phyloP scores from a whole-genome alignment of 1,140 invertebrate genomes.

The Riptortus pedestris region DNA sequence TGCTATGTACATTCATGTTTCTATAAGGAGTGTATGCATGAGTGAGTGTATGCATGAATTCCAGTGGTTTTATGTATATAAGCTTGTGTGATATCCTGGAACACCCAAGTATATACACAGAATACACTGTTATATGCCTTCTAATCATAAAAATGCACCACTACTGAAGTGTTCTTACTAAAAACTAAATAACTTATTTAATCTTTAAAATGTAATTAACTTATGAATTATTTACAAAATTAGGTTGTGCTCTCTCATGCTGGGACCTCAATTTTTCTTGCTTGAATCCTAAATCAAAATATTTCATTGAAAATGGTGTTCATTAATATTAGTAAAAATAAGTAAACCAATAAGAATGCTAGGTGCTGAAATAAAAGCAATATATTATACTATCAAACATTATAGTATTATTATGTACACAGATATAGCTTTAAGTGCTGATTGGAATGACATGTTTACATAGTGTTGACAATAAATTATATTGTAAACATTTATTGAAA shows the following conservation, averaged over 20 bases:
- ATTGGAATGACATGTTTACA: conserved; percentile 16
- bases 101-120: neutral
- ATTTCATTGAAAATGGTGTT: conserved; percentile 19
- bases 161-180: conserved; percentile 2
- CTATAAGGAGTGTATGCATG: neutral
- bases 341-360: conserved; percentile 21
- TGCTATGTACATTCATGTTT: neutral
- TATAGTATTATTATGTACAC: no score
- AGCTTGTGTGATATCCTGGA: neutral
- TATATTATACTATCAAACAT: conserved; percentile 17
- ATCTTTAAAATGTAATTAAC: conserved; percentile 9
- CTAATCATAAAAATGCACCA: conserved; percentile 3
- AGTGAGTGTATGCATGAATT: neutral
- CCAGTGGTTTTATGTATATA: no score
- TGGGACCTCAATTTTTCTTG: conserved; percentile 1
- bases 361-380: conserved; percentile 24
- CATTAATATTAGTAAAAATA: conserved; percentile 16
- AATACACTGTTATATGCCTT: conserved; percentile 2
- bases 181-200: conserved; percentile 12
- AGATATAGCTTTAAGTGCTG: conserved; percentile 17
- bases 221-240: no score
- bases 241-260: conserved; percentile 10
- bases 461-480: conserved; percentile 25
- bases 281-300: conserved; percentile 4
- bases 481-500: conserved; percentile 19